These are phyloP conservation scores for Phorcus lineatus DNA, from an alignment of 2,888 invertebrate species.

Conservation along the genomic window DNA sequence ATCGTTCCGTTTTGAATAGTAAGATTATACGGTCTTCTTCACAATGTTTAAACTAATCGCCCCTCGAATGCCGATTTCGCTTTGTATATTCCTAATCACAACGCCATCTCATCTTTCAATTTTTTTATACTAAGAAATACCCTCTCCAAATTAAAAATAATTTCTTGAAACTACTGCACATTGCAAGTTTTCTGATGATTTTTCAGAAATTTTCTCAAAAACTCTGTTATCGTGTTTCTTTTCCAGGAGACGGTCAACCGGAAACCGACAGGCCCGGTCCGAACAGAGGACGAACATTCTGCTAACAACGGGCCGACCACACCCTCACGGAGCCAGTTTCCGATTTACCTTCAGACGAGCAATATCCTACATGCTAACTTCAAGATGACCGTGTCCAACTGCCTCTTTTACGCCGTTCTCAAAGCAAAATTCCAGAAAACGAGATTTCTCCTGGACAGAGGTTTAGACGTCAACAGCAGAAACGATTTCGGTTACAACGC, in stretches of 20 bases:
- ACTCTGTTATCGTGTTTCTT: neutral
- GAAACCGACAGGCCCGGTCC: neutral
- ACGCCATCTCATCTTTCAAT: no score
- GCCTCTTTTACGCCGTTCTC: slow-evolving; percentile 36
- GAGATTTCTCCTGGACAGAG: slow-evolving; percentile 59
- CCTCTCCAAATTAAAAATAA: no score
- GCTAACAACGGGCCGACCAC: neutral
- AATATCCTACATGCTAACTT: neutral
- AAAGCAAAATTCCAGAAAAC: slow-evolving; percentile 52
- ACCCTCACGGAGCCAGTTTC: neutral
- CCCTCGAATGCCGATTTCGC: no score
- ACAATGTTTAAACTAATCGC: no score
- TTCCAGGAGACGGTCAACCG: neutral
- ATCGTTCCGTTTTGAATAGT: no score
- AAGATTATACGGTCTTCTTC: no score
- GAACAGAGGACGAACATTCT: neutral
- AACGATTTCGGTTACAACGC: slow-evolving; percentile 65
- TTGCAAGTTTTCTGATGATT: no score
- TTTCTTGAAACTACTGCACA: no score
- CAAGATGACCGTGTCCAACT: slow-evolving; percentile 31
- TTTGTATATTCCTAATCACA: no score
- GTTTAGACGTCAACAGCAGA: slow-evolving; percentile 51
- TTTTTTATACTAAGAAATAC: no score
- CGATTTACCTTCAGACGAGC: neutral
- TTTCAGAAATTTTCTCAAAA: no score